Percentiles rank a stretch among this genome's conserved stretches.
Conservation (phyloP, 2,113 vertebrate genomes). For the Oostethus manadensis region DNA sequence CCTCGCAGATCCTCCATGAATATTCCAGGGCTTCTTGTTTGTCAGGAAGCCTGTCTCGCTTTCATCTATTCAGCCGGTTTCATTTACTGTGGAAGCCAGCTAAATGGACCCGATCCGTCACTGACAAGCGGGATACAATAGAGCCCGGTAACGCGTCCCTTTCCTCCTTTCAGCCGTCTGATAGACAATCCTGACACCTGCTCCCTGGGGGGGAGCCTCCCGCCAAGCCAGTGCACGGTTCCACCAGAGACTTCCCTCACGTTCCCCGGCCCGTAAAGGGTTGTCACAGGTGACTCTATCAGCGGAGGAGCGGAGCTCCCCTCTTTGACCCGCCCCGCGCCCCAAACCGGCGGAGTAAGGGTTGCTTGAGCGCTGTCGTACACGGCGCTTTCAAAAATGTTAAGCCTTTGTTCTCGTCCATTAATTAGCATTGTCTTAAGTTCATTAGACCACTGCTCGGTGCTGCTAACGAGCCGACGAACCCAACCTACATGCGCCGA, state of each 20-base stretch:
- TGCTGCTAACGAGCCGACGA: conserved; percentile 76
- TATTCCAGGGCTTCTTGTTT: conserved; percentile 99
- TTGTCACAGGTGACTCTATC: conserved; percentile 88
- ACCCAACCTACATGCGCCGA: conserved; percentile 77
- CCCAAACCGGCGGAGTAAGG: conserved; percentile 68
- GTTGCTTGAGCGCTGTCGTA: conserved; percentile 81
- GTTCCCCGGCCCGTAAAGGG: conserved; percentile 86
- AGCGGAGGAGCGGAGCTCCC: conserved; percentile 80
- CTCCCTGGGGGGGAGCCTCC: conserved; percentile 79
- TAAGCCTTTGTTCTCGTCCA: conserved; percentile 87
- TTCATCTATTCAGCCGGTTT: conserved; percentile 99
- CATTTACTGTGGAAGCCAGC: conserved; percentile 91
- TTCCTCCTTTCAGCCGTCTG: conserved; percentile 89
- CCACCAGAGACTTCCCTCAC: conserved; percentile 80
- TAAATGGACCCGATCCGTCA: conserved; percentile 98
- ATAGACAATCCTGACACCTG: conserved; percentile 93
- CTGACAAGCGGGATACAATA: conserved; percentile 94
- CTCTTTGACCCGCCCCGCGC: conserved; percentile 73
- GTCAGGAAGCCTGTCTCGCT: conserved; percentile 91
- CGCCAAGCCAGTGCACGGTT: conserved; percentile 65
- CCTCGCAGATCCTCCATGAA: conserved; percentile 99
- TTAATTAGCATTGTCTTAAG: conserved; percentile 99
- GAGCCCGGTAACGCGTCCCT: conserved; percentile 80
- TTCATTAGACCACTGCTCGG: conserved; percentile 85
- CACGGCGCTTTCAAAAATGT: conserved; percentile 75